These are phyloP conservation scores for Acanthochromis polyacanthus DNA, from an alignment of 2,113 vertebrate species.

Conservation along the genomic window DNA sequence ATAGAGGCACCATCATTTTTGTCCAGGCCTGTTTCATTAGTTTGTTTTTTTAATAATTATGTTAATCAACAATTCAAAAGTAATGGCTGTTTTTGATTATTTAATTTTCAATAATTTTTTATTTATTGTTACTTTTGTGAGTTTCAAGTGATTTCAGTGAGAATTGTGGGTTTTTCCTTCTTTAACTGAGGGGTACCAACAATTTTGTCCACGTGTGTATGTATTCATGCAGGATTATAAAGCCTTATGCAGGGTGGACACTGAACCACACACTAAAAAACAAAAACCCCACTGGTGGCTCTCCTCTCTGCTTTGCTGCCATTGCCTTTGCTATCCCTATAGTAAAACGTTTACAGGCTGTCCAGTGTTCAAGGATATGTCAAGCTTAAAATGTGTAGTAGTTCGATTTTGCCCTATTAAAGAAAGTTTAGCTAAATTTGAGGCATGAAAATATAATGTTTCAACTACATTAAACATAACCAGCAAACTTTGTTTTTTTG, in stretches of 20 bases:
- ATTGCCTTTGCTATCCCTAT: neutral
- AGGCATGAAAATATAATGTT: neutral
- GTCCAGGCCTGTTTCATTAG: too few relatives aligned
- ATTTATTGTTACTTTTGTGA: too few relatives aligned
- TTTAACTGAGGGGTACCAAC: too few relatives aligned
- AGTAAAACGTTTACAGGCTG: neutral
- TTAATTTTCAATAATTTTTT: too few relatives aligned
- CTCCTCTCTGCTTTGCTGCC: neutral
- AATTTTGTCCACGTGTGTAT: too few relatives aligned
- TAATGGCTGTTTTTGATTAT: too few relatives aligned
- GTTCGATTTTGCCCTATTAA: constrained; percentile 8
- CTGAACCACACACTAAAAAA: neutral
- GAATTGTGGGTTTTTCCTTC: too few relatives aligned
- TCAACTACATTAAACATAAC: neutral
- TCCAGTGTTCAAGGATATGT: neutral
- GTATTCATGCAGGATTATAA: neutral
- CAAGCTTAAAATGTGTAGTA: neutral
- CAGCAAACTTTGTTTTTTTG: too few relatives aligned
- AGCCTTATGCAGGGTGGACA: neutral
- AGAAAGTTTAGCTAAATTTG: neutral
- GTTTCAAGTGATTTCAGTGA: too few relatives aligned
- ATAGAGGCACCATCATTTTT: too few relatives aligned
- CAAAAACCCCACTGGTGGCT: neutral
- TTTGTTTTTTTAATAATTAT: too few relatives aligned
- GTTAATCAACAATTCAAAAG: too few relatives aligned